These are phyloP conservation scores for Spialia ferax DNA, from an alignment of 2,888 invertebrate species.

Conservation along the genomic window DNA sequence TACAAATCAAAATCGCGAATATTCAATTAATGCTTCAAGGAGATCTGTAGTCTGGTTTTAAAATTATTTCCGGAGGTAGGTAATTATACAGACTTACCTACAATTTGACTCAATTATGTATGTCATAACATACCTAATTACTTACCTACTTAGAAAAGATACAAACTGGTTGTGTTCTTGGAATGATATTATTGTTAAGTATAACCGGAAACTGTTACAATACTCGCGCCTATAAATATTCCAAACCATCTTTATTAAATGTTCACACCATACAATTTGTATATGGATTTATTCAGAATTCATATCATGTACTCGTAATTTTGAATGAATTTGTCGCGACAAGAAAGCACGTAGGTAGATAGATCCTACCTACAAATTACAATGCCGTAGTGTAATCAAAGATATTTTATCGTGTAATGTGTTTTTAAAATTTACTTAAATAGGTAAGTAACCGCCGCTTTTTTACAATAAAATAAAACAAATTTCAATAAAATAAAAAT, in stretches of 20 bases:
- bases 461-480: no score
- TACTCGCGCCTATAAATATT: conserved; percentile 27
- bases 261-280: conserved; percentile 10
- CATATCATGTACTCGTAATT: conserved; percentile 43
- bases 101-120: not conserved
- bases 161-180: conserved; percentile 5
- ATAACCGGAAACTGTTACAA: conserved; percentile 31
- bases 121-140: no score
- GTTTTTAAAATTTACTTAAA: no score
- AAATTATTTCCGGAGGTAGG: conserved; percentile 21
- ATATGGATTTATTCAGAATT: conserved; percentile 35
- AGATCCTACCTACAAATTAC: not conserved
- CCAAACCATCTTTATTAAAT: conserved; percentile 22
- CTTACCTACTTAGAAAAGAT: not conserved
- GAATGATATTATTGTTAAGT: conserved; percentile 24
- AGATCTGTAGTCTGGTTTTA: no score
- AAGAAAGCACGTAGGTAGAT: conserved; percentile 17
- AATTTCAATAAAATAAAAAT: no score
- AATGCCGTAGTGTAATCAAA: not conserved
- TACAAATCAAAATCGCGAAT: not conserved
- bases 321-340: conserved; percentile 42
- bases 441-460: no score
- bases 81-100: not conserved
- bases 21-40: conserved; percentile 6
- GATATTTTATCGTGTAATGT: no score